Base-by-base conservation (phyloP, 2,797 vertebrate species). In the Oreochromis mossambicus region DNA sequence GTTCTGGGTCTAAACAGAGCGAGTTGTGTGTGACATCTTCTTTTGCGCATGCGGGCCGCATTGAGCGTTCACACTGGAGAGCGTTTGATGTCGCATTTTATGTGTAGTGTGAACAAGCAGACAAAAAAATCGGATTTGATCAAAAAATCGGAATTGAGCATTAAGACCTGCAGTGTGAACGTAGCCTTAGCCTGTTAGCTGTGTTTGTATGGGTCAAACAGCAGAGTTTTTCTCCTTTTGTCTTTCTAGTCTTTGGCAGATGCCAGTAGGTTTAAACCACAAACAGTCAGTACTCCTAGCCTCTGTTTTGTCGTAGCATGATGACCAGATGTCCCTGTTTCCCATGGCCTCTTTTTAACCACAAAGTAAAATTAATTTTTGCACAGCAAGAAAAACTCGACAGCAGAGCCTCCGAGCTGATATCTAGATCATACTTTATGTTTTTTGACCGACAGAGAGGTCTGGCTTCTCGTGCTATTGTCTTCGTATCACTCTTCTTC, bases 121-220 rank as follows among this genome's bases (percentile, higher is more conserved):
- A n/a, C n/a, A n/a, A n/a, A n/a, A n/a, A n/a, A n/a, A n/a, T n/a
- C n/a, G n/a, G n/a, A n/a, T n/a, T n/a, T n/a, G n/a, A n/a, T n/a
- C n/a, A n/a, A n/a, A n/a, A n/a, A n/a, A n/a, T n/a, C n/a, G n/a
- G n/a, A n/a, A n/a, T n/a, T n/a, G n/a, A n/a, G n/a, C n/a, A n/a
- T n/a, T n/a, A n/a, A n/a, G n/a, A n/a, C n/a, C n/a, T n/a, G n/a
- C n/a, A n/a, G n/a, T n/a, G n/a, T n/a, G n/a, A n/a, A n/a, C n/a
- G n/a, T n/a, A n/a, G n/a, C n/a, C 79, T 77, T 77, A 63, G 87
- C 79, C 79, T 77, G 85, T 88, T 88, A 84, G 80, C 82, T 32
- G 29, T 58, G 55, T 91, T 93, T 88, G 77, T 36, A 75, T 21
- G 14, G 83, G 78, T 90, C 55, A 91, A 87, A 85, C 17, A 14